phyloP scores from a whole-genome alignment of 2,888 invertebrate genomes.

The Dryadula phaetusa region DNA sequence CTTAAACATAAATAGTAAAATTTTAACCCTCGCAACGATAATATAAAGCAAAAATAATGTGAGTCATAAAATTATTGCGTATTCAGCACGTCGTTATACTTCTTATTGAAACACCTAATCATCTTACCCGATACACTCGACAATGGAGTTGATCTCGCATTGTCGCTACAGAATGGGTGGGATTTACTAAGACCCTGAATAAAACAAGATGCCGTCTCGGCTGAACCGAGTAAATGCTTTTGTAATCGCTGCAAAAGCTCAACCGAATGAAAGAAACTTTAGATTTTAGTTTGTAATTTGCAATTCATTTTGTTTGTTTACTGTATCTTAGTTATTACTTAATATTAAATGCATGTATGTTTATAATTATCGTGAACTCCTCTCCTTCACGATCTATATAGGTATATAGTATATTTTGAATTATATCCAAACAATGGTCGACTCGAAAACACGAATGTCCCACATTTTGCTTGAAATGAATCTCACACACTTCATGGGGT shows the following conservation, averaged over 20 bases:
- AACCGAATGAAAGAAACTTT: constrained; percentile 56
- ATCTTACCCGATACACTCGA: constrained; percentile 70
- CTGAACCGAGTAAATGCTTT: constrained; percentile 66
- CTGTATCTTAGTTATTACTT: constrained; percentile 19
- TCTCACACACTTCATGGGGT: too few relatives aligned
- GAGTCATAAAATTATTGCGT: neutral
- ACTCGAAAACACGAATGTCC: too few relatives aligned
- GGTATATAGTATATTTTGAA: too few relatives aligned
- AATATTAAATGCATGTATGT: neutral
- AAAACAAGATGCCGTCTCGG: constrained; percentile 70
- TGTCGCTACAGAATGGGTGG: constrained; percentile 74
- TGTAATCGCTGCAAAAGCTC: constrained; percentile 65
- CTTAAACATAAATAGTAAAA: neutral
- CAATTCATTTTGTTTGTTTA: constrained; percentile 46
- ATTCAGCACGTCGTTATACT: constrained; percentile 23
- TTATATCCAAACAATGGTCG: too few relatives aligned
- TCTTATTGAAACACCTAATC: constrained; percentile 65
- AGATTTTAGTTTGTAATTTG: constrained; percentile 45
- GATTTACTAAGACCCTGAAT: constrained; percentile 73
- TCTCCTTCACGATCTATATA: too few relatives aligned
- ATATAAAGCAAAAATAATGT: neutral
- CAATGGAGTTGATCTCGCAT: constrained; percentile 73
- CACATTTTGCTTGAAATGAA: too few relatives aligned
- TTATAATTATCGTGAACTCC: too few relatives aligned
- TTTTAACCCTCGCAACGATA: neutral